A percentile compares a stretch with the other conserved stretches of the same genome.
Conservation (phyloP, 2,888 invertebrate species). For the Metallyticus violacea region DNA sequence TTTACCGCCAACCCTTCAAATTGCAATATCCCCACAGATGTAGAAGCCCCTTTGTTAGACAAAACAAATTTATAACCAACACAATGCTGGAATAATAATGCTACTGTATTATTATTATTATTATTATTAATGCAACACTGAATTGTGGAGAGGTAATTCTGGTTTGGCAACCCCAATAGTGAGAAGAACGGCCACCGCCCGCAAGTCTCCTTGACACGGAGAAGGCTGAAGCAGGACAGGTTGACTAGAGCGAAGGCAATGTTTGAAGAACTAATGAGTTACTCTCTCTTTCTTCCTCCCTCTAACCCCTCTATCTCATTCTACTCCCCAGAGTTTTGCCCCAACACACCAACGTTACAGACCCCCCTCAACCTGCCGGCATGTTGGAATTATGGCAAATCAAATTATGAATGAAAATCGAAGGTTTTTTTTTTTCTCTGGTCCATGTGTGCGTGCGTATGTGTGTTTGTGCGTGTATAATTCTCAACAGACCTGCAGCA, state of each 20-base stretch:
- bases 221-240: background rate
- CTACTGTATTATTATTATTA: too few relatives aligned
- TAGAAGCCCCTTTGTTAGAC: too few relatives aligned
- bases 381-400: slow-evolving; percentile 32
- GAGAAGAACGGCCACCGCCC: background rate
- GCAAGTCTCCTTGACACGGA: background rate
- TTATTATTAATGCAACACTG: too few relatives aligned
- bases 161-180: background rate
- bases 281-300: slow-evolving; percentile 17
- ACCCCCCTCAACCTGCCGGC: slow-evolving; percentile 24
- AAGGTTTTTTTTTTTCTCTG: slow-evolving; percentile 27
- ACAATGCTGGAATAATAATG: too few relatives aligned
- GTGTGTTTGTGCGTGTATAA: background rate
- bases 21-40: too few relatives aligned
- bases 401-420: slow-evolving; percentile 34
- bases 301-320: too few relatives aligned
- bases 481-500: background rate
- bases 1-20: too few relatives aligned
- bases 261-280: slow-evolving; percentile 36
- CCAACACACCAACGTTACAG: slow-evolving; percentile 2
- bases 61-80: too few relatives aligned
- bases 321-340: slow-evolving; percentile 14
- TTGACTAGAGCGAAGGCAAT: slow-evolving; percentile 24
- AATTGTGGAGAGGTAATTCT: background rate
- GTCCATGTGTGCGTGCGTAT: background rate